Base-by-base conservation (phyloP, 2,797 vertebrate genomes). In the Nasua narica region DNA sequence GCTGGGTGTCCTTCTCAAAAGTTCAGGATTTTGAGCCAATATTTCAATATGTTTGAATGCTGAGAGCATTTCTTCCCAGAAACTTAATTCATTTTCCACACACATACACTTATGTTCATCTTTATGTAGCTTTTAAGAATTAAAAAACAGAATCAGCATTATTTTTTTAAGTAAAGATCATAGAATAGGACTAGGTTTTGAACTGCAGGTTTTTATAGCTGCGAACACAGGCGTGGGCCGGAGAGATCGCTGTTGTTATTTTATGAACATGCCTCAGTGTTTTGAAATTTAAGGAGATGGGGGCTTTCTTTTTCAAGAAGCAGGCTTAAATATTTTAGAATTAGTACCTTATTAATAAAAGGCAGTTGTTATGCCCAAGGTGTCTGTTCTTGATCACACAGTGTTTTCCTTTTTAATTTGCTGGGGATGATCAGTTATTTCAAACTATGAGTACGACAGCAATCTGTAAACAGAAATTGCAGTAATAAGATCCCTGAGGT, bases 381-480 rank as follows among this genome's bases (percentile, higher is more conserved):
- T 87, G 0, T 67, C 25, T 92, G 13, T 79, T 90, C 35, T 84
- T 67, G 46, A 78, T 94, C 65, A 81, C 15, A 23, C 2, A 16
- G 19, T 37, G 3, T 1, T 90, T 84, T 70, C 92, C 56, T 91
- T 85, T 48, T 76, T 48, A 32, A 89, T 93, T 94, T 95, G 60
- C 67, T 93, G 91, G 83, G 56, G 29, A 46, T 91, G 88, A 79
- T 77, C 46, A 82, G 40, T 52, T 76, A 40, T 92, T 97, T 97
- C 25, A 89, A 19, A 79, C 23, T 52, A 14, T 70, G 52, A 32
- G 2, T 70, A 65, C 46, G 15, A 37, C 72, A 81, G 56, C 82
- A 83, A 43, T 88, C 43, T 89, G 8, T 9, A 65, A 88, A 82
- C 13, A 48, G 52, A 78, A 94, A 95, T 89, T 58, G 21, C 16